phyloP scores from a whole-genome alignment of 2,797 vertebrate species.

The Hapalemur alaotrensis region DNA sequence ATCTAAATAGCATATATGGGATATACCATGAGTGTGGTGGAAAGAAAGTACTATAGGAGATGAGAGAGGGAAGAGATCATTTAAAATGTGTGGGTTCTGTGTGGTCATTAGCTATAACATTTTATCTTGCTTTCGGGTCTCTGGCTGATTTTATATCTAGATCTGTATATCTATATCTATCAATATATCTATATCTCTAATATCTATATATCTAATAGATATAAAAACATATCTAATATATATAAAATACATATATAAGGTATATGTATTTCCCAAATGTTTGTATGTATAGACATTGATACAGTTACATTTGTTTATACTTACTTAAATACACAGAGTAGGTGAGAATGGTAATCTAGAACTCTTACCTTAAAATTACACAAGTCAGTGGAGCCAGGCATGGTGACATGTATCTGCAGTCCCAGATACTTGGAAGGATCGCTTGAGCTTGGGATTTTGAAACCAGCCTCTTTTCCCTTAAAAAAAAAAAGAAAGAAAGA shows the following conservation, averaged over 20 bases:
- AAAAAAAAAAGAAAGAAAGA: background rate
- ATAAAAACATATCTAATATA: background rate
- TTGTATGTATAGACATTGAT: background rate
- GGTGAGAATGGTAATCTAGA: background rate
- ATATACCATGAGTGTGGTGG: background rate
- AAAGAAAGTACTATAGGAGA: background rate
- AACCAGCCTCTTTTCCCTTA: background rate
- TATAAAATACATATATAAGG: background rate
- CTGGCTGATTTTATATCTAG: background rate
- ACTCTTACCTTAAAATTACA: background rate
- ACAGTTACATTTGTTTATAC: background rate
- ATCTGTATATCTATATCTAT: no score
- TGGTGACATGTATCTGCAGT: background rate
- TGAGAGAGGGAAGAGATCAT: background rate
- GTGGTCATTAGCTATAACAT: background rate
- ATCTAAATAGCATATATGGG: background rate
- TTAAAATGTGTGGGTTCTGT: background rate
- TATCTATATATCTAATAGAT: background rate
- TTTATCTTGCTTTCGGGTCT: background rate
- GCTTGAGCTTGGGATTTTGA: background rate
- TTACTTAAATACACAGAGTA: background rate
- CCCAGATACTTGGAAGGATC: background rate
- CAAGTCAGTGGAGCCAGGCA: background rate
- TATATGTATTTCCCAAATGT: background rate
- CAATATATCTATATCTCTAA: background rate